Evolutionary conservation across 1,140 invertebrate genomes (phyloP).

Genomic region (Meteorus sp.): DNA sequence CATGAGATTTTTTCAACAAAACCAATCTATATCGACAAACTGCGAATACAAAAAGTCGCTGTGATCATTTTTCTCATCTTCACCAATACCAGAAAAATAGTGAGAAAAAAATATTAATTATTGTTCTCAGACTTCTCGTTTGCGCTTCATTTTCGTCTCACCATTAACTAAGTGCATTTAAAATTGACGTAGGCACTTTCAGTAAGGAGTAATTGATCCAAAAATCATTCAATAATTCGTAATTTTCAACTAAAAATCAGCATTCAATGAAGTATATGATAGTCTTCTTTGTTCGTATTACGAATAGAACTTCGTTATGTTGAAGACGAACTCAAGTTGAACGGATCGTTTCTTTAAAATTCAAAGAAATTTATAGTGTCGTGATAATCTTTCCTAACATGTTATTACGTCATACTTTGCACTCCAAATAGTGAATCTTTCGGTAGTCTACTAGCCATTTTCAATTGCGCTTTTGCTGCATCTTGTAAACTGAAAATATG

Average conservation of each 20-base stretch:
- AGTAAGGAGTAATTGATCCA: not conserved
- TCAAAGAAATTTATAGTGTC: not conserved
- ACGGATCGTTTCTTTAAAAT: not conserved
- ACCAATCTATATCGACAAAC: not conserved
- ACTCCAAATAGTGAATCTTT: conserved; percentile 55
- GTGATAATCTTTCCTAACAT: not conserved
- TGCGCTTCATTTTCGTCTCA: too few relatives aligned
- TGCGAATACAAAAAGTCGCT: not conserved
- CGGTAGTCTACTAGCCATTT: conserved; percentile 76
- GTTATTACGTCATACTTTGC: conserved; percentile 28
- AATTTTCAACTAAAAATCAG: not conserved
- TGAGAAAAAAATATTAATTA: not conserved
- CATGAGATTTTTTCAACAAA: too few relatives aligned
- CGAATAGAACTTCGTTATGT: too few relatives aligned
- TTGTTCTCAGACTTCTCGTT: too few relatives aligned
- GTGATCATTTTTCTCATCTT: not conserved
- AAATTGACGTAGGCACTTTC: not conserved
- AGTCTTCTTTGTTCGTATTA: not conserved
- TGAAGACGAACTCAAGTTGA: not conserved
- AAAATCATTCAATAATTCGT: too few relatives aligned
- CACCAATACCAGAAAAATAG: not conserved
- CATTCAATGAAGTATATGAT: not conserved
- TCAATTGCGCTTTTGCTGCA: conserved; percentile 83
- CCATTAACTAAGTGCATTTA: too few relatives aligned
- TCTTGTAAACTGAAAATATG: conserved; percentile 85